phyloP scores from a whole-genome alignment of 2,113 vertebrate genomes.

The Chlamydotis undulata region DNA sequence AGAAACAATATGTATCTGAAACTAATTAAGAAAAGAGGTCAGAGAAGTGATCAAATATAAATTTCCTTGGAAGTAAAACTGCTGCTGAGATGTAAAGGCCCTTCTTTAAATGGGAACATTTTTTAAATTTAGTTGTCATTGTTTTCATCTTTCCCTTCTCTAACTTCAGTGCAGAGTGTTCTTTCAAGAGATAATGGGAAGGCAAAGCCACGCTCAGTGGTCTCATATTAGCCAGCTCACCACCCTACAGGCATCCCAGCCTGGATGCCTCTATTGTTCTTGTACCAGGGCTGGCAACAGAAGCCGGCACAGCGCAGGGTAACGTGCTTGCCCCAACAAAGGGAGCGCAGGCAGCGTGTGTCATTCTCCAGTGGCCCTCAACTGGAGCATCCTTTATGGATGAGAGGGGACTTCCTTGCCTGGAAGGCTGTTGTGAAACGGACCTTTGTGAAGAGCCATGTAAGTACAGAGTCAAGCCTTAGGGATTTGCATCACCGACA shows the following conservation, averaged over 20 bases:
- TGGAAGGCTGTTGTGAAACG: neutral
- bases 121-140: neutral
- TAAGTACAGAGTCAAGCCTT: neutral
- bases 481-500: neutral
- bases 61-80: neutral
- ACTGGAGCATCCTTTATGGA: neutral
- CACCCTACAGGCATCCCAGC: neutral
- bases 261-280: neutral
- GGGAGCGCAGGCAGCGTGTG: accelerated
- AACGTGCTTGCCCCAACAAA: accelerated
- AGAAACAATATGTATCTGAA: neutral
- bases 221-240: neutral
- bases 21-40: neutral
- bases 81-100: neutral
- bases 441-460: neutral
- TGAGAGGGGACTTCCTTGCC: neutral
- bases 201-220: neutral
- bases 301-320: accelerated
- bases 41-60: neutral
- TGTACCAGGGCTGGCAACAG: neutral
- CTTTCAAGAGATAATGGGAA: neutral
- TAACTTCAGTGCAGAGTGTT: neutral
- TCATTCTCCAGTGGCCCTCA: neutral
- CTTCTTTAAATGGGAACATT: neutral
- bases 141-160: neutral